Evolutionary conservation across 2,888 invertebrate genomes (phyloP).

Genomic region (Periphyllus acericola): DNA sequence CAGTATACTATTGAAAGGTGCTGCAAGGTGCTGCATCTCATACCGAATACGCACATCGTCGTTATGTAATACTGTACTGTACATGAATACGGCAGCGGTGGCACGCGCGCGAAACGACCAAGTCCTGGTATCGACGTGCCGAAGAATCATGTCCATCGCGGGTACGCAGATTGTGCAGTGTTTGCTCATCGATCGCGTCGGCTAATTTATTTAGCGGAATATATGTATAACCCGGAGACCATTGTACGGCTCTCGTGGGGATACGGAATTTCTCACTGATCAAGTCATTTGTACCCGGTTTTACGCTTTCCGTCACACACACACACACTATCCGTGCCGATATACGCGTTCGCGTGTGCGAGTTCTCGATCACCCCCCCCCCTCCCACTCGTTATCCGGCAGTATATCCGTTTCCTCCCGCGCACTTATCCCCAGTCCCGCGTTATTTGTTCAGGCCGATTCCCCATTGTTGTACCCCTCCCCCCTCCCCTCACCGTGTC

Average conservation of each 20-base stretch:
- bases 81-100: neutral
- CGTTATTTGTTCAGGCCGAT: constrained; percentile 12
- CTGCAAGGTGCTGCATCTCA: too few species aligned
- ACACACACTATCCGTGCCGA: neutral
- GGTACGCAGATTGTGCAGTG: constrained; percentile 24
- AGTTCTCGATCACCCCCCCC: neutral
- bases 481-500: too few species aligned
- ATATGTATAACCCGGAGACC: constrained; percentile 4
- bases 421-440: neutral
- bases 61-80: too few species aligned
- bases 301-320: neutral
- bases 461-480: neutral
- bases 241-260: constrained; percentile 41
- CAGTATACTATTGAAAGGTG: too few species aligned
- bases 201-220: constrained; percentile 58
- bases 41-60: too few species aligned
- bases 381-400: neutral
- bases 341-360: too few species aligned
- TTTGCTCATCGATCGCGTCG: constrained; percentile 45
- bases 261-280: constrained; percentile 57
- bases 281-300: constrained; percentile 45
- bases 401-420: neutral
- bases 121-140: neutral
- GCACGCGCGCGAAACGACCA: neutral
- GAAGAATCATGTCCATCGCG: neutral